Evolutionary conservation across 1,140 invertebrate species (phyloP).

Genomic region (Calephelis virginiensis): DNA sequence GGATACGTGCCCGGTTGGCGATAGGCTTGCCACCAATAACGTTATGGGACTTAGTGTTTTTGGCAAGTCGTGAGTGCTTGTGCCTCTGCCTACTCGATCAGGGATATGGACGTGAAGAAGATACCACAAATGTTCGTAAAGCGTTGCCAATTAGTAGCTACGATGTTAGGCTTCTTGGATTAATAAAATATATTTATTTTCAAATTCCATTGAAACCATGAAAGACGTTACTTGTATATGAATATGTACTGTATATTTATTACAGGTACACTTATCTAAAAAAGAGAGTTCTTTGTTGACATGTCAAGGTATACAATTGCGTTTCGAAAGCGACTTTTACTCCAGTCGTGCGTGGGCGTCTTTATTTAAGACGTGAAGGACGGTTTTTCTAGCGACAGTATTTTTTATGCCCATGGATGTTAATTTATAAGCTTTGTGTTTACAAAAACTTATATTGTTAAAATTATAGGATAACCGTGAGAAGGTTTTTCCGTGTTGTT

Average conservation of each 20-base stretch:
- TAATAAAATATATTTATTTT: too few relatives aligned
- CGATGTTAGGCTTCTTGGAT: too few relatives aligned
- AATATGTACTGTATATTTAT: slow-evolving; percentile 22
- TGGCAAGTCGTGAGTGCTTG: too few relatives aligned
- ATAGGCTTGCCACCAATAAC: too few relatives aligned
- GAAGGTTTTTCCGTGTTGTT: too few relatives aligned
- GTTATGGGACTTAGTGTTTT: too few relatives aligned
- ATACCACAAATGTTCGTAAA: too few relatives aligned
- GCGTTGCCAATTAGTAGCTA: too few relatives aligned
- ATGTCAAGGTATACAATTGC: slow-evolving; percentile 53
- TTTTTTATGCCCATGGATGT: slow-evolving; percentile 41
- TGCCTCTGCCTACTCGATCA: too few relatives aligned
- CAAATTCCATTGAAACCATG: not conserved
- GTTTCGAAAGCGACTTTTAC: slow-evolving; percentile 68
- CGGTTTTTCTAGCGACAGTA: slow-evolving; percentile 28
- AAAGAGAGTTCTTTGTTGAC: slow-evolving; percentile 49
- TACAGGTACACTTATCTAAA: slow-evolving; percentile 24
- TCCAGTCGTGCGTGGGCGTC: slow-evolving; percentile 50
- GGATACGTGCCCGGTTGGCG: too few relatives aligned
- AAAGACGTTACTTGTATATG: not conserved
- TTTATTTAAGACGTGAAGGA: slow-evolving; percentile 52
- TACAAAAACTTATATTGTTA: slow-evolving; percentile 33
- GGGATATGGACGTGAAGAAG: too few relatives aligned
- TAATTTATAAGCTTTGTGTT: slow-evolving; percentile 50
- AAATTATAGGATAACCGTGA: slow-evolving; percentile 5